phyloP scores from a whole-genome alignment of 2,888 invertebrate species.

The Furcula furcula region DNA sequence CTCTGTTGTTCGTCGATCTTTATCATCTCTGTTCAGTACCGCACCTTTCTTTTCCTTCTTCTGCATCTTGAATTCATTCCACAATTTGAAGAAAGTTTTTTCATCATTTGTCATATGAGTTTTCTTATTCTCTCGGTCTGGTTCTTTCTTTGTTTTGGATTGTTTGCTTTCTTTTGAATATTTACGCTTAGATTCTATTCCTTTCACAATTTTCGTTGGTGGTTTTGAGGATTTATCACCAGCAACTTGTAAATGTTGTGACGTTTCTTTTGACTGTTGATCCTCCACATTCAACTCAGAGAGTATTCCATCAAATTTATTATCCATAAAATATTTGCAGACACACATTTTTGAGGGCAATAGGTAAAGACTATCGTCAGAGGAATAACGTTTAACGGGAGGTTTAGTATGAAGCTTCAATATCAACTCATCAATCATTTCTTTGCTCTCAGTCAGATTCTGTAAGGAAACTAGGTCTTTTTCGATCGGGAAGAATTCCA shows the following conservation, averaged over 20 bases:
- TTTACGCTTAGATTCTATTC: too few relatives aligned
- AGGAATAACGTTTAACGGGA: constrained; percentile 2
- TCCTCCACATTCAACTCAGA: constrained; percentile 1
- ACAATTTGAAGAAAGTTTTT: constrained; percentile 2
- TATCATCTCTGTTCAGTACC: background rate
- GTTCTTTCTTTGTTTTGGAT: background rate
- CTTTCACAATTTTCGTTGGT: too few relatives aligned
- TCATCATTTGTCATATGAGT: background rate
- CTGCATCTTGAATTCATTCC: background rate
- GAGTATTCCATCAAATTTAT: constrained; percentile 7
- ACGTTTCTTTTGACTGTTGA: background rate
- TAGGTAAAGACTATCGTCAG: constrained; percentile 11
- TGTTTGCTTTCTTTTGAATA: background rate
- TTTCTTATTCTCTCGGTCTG: background rate
- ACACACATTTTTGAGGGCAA: constrained; percentile 15
- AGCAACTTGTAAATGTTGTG: too few relatives aligned
- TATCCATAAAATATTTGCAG: constrained; percentile 31
- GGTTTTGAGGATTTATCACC: background rate
- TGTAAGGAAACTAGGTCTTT: constrained; percentile 10
- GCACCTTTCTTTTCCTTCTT: background rate
- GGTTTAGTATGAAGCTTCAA: constrained; percentile 19
- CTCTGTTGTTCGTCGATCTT: background rate
- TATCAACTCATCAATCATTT: constrained; percentile 31
- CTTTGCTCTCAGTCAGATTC: constrained; percentile 27
- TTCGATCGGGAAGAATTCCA: constrained; percentile 24